Conservation (phyloP, 2,113 vertebrate species). For the Caranx melampygus region DNA sequence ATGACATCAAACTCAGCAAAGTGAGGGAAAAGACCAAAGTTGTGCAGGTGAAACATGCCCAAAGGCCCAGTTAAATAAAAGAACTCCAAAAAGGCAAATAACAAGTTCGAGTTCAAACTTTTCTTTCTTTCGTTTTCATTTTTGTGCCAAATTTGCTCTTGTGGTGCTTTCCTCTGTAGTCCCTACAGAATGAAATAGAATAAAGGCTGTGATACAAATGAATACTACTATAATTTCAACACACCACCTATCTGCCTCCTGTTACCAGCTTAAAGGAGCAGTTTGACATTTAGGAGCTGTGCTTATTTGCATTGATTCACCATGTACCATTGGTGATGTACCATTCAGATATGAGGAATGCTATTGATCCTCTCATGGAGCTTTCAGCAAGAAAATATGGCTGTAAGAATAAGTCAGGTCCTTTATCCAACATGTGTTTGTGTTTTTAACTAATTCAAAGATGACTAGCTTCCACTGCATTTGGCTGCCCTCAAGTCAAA, state of each 20-base stretch:
- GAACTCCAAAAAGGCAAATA: background rate
- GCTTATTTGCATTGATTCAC: background rate
- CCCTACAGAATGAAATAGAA: background rate
- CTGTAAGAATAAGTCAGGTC: background rate
- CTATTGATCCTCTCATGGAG: background rate
- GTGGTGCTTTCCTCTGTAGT: background rate
- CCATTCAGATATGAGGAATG: background rate
- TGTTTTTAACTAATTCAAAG: background rate
- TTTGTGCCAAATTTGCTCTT: background rate
- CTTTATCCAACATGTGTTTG: background rate
- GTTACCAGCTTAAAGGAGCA: background rate
- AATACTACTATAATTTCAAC: background rate
- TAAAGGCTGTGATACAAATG: background rate
- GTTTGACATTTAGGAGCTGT: background rate
- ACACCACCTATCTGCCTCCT: background rate
- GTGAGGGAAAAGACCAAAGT: background rate
- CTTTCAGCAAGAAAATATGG: background rate
- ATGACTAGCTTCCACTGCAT: background rate
- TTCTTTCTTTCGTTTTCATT: background rate
- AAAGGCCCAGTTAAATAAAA: background rate
- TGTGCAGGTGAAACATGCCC: conserved; percentile 15
- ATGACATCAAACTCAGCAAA: conserved; percentile 18
- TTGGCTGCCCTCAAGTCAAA: background rate
- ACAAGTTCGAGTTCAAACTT: background rate
- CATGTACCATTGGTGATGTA: background rate